Conservation (phyloP, 2,888 invertebrate genomes). For the Eristalis tenax region DNA sequence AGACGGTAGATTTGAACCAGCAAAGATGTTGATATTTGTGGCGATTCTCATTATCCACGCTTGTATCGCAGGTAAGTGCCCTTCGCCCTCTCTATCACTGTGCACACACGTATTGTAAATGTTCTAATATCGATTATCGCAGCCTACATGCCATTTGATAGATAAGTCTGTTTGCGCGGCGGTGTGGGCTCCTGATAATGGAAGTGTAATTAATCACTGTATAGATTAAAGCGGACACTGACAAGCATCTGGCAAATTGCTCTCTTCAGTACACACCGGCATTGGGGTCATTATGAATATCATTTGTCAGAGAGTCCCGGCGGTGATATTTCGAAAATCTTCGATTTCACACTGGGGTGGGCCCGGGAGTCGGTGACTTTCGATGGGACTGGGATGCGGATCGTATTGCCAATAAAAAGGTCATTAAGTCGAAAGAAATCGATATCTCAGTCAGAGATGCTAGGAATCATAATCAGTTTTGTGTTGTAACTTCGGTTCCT, state of each 20-base stretch:
- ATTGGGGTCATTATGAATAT: conserved; percentile 4
- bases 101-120: neutral
- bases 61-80: conserved; percentile 81
- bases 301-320: conserved; percentile 10
- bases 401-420: neutral
- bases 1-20: neutral
- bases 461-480: neutral
- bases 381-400: neutral
- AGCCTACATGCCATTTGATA: conserved; percentile 3
- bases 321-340: neutral
- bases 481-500: neutral
- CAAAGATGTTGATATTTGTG: conserved; percentile 80
- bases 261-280: neutral
- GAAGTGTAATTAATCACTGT: conserved; percentile 26
- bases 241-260: conserved; percentile 30
- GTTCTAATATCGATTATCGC: conserved; percentile 7
- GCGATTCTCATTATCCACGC: conserved; percentile 80
- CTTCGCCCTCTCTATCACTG: too few relatives aligned
- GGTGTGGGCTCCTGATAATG: conserved; percentile 6
- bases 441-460: neutral
- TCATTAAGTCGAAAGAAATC: neutral
- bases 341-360: neutral
- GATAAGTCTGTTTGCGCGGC: conserved; percentile 7
- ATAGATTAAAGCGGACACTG: conserved; percentile 26
- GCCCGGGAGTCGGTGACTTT: neutral